phyloP scores from a whole-genome alignment of 2,113 vertebrate genomes.

The Melanerpes aurifrons region DNA sequence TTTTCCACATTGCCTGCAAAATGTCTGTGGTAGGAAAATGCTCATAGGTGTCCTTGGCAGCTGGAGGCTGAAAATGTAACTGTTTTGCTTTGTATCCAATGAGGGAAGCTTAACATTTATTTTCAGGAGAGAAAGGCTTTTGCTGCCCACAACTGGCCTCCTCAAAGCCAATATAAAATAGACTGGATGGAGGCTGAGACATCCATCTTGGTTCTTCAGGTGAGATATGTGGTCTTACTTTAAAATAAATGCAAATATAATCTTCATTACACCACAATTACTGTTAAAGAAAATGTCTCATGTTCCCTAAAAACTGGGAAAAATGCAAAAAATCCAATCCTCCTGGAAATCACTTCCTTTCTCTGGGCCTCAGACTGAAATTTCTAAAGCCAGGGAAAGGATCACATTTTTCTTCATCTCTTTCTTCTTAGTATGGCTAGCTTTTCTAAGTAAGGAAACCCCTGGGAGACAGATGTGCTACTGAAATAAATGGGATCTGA shows the following conservation, averaged over 20 bases:
- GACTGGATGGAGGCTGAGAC: neutral
- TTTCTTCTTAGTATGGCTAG: neutral
- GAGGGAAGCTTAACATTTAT: neutral
- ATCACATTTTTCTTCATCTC: neutral
- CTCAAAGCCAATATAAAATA: neutral
- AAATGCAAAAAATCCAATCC: neutral
- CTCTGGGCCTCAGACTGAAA: neutral
- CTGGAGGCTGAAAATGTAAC: constrained; percentile 15
- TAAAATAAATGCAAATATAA: neutral
- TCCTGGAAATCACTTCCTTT: neutral
- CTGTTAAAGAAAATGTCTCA: neutral
- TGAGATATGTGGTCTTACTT: neutral
- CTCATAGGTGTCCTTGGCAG: constrained; percentile 51
- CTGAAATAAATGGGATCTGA: neutral
- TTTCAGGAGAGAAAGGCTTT: neutral
- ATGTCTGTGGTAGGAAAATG: constrained; percentile 64
- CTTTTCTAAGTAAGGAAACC: neutral
- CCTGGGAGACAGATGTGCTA: neutral
- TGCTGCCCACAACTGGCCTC: neutral
- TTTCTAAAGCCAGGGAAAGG: neutral
- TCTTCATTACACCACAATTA: neutral
- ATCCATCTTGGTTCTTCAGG: neutral
- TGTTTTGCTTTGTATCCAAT: neutral
- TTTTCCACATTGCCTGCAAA: constrained; percentile 60
- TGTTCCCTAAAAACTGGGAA: neutral